Evolutionary conservation across 2,888 invertebrate species (phyloP).

Genomic region (Euproctis similis): DNA sequence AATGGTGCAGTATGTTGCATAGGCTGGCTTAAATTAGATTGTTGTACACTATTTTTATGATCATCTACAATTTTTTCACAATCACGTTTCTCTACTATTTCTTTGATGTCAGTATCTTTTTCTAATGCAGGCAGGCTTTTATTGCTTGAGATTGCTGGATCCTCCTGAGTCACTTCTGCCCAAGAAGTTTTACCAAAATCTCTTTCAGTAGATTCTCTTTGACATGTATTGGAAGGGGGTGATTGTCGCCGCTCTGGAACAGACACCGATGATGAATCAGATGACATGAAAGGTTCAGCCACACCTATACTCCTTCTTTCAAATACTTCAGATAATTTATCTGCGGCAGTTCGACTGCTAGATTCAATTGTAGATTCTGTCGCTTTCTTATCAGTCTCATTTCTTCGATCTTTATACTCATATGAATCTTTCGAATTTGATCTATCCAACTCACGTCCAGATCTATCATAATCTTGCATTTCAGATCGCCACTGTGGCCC

Average conservation of each 20-base stretch:
- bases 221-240: conserved; percentile 49
- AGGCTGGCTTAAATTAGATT: conserved; percentile 7
- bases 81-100: conserved; percentile 32
- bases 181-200: conserved; percentile 61
- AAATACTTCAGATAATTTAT: conserved; percentile 67
- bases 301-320: conserved; percentile 65
- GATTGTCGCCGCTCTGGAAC: conserved; percentile 69
- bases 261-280: conserved; percentile 45
- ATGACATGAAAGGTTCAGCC: conserved; percentile 44
- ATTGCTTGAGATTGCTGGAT: conserved; percentile 30
- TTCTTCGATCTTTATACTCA: conserved; percentile 67
- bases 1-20: conserved; percentile 14
- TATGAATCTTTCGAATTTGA: conserved; percentile 71
- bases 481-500: conserved; percentile 68
- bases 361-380: conserved; percentile 49
- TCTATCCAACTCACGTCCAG: conserved; percentile 58
- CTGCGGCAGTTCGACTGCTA: conserved; percentile 61
- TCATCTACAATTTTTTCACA: conserved; percentile 30
- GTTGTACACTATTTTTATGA: conserved; percentile 23
- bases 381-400: conserved; percentile 64
- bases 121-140: conserved; percentile 35
- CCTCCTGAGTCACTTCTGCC: conserved; percentile 68
- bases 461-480: conserved; percentile 68
- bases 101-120: conserved; percentile 34
- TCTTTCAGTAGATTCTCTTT: conserved; percentile 66